These are phyloP conservation scores for Himalopsyche kuldschensis DNA, from an alignment of 2,888 invertebrate genomes.

Conservation along the genomic window DNA sequence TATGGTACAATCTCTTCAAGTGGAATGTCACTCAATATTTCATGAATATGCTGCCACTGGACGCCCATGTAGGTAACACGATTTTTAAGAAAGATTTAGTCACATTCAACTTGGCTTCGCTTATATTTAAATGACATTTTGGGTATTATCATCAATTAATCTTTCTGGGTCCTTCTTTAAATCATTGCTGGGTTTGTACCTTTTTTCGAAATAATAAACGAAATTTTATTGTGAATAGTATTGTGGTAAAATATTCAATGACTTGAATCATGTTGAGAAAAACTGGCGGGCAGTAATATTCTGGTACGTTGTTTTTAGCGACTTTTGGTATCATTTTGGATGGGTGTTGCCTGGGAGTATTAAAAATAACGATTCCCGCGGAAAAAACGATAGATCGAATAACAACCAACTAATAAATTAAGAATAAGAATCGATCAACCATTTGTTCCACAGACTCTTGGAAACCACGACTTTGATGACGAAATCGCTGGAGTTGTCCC, in stretches of 20 bases:
- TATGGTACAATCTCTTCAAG: constrained; percentile 78
- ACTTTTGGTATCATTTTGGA: too few relatives aligned
- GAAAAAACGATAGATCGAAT: not conserved
- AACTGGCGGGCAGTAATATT: too few relatives aligned
- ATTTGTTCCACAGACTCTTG: constrained; percentile 65
- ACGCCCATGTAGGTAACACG: constrained; percentile 65
- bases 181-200: too few relatives aligned
- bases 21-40: constrained; percentile 76
- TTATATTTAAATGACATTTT: not conserved
- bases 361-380: too few relatives aligned
- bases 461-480: constrained; percentile 87
- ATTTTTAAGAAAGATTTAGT: not conserved
- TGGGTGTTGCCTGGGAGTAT: too few relatives aligned
- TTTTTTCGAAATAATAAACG: too few relatives aligned
- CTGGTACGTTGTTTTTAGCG: too few relatives aligned
- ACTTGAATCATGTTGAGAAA: too few relatives aligned
- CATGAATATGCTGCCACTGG: constrained; percentile 73
- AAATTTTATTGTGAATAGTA: too few relatives aligned
- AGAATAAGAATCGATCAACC: not conserved
- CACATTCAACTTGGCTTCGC: not conserved
- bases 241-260: too few relatives aligned
- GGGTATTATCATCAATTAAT: too few relatives aligned
- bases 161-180: too few relatives aligned
- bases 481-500: constrained; percentile 71
- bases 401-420: not conserved